Evolutionary conservation across 1,140 invertebrate genomes (phyloP).

Genomic region (Ericerus pela): DNA sequence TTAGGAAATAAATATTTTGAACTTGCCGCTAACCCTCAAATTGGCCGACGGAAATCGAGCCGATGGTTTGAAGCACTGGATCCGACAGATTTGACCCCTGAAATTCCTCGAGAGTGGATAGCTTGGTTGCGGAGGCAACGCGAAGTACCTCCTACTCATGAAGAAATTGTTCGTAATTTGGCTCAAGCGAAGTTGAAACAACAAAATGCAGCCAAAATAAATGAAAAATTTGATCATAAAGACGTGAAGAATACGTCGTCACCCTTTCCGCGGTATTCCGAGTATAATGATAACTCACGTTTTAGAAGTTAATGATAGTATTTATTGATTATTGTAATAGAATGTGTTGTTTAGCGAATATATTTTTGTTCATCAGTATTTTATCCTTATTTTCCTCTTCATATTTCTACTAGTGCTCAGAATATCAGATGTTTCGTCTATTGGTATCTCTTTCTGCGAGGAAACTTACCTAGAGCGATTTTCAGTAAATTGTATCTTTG

Average conservation of each 20-base stretch:
- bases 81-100: constrained; percentile 38
- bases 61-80: constrained; percentile 46
- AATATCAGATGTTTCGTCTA: no score
- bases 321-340: no score
- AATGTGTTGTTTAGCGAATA: no score
- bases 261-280: neutral
- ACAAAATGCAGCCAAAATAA: constrained; percentile 52
- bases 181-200: constrained; percentile 52
- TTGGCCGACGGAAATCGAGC: constrained; percentile 40
- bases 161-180: constrained; percentile 54
- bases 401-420: no score
- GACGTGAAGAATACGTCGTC: neutral
- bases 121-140: constrained; percentile 59
- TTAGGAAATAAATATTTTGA: constrained; percentile 71
- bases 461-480: no score
- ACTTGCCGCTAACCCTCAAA: constrained; percentile 42
- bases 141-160: constrained; percentile 46
- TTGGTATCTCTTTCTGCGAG: no score
- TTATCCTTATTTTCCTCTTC: no score
- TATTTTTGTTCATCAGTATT: no score
- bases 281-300: no score
- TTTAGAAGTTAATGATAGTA: no score
- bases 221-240: constrained; percentile 28
- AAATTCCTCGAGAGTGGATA: constrained; percentile 68
- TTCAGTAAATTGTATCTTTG: no score